These are phyloP conservation scores for Hippopotamus amphibius DNA, from an alignment of 2,113 vertebrate species.

Conservation along the genomic window DNA sequence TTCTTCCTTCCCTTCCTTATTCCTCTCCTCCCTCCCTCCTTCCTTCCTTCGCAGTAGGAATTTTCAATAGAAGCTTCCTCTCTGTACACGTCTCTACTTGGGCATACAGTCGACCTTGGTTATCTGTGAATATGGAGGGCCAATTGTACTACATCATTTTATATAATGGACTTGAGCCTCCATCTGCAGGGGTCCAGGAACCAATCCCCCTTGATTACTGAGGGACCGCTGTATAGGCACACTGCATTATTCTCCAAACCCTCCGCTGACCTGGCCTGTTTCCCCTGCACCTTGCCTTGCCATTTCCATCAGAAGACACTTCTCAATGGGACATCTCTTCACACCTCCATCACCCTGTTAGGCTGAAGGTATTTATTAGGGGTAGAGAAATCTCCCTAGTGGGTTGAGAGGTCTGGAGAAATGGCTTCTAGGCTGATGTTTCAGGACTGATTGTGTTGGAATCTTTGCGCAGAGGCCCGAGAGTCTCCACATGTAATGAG, in stretches of 20 bases:
- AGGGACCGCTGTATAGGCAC: neutral
- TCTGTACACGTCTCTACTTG: fast-evolving
- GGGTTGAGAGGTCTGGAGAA: neutral
- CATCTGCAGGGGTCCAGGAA: neutral
- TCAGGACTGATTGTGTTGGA: neutral
- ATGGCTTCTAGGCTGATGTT: neutral
- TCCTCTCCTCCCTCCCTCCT: no score
- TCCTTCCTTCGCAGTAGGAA: neutral
- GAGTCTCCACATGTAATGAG: neutral
- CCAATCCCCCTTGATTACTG: neutral
- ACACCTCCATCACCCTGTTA: neutral
- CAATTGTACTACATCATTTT: neutral
- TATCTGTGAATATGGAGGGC: neutral
- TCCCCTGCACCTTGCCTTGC: neutral
- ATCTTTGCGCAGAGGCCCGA: neutral
- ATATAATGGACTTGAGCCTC: neutral
- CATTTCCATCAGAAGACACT: neutral
- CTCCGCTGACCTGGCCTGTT: no score
- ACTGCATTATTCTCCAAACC: neutral
- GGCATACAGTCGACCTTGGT: neutral
- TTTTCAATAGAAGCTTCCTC: neutral
- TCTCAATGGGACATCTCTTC: neutral
- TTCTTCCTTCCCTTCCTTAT: fast-evolving
- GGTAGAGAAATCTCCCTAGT: neutral
- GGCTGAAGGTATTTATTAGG: neutral